Base-by-base conservation (phyloP, 2,888 invertebrate genomes). In the Rhimphoctona megacephalus region DNA sequence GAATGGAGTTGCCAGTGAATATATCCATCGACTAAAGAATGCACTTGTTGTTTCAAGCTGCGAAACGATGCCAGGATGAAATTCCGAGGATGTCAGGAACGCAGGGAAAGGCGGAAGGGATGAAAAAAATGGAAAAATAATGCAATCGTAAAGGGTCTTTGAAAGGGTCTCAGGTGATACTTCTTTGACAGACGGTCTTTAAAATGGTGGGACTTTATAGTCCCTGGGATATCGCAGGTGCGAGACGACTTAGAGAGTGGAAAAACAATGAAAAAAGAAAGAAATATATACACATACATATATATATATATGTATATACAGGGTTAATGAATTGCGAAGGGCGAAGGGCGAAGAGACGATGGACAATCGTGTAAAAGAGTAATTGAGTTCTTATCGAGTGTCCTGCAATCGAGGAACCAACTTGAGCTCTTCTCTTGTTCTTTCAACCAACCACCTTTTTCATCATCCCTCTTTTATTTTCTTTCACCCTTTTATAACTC, bases 341-440 rank as follows among this genome's bases (percentile, higher is more conserved):
- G 84, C 81, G 83, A 73, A 80, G 70, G 66, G 61, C n/a, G 43
- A 67, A 67, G 43, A 49, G 36, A 67, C 46, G 79, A 83, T 82
- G 87, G 87, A 84, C 89, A 90, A 90, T 90, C 88, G 90, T 87
- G 91, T 89, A 88, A 90, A 90, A 91, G 90, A 86, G 89, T 92
- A 92, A 92, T 92, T 91, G 91, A 91, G 90, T 92, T 91, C 90
- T 92, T 92, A 91, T 90, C 88, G 89, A 87, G 87, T 87, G 88
- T 87, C 77, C 85, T 83, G 85, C 88, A 90, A 91, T 91, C 89
- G 92, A 91, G 90, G 90, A 89, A 89, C 90, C 89, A 91, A 91
- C 92, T 79, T 92, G 93, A 94, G 92, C 92, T 91, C 91, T 17
- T 17, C 91, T 92, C 91, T 92, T 92, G 88, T 89, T 89, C 89